Evolutionary conservation across 2,797 vertebrate genomes (phyloP).

Genomic region (Halcyon chelicuti): DNA sequence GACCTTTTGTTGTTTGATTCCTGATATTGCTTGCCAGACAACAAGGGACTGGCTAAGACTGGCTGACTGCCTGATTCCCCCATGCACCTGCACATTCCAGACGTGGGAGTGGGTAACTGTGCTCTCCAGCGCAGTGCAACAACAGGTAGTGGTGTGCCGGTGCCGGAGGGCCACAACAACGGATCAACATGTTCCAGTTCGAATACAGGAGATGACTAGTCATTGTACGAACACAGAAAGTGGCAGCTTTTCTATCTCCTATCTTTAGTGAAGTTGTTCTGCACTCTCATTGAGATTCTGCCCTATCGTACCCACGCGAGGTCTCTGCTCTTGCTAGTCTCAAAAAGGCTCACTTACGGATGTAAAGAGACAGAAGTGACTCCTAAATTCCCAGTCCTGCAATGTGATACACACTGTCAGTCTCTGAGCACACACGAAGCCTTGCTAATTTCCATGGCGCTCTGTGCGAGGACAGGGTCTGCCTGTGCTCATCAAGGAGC

Average conservation of each 20-base stretch:
- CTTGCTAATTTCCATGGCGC: neutral
- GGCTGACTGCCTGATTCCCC: too few relatives aligned
- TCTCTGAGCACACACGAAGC: neutral
- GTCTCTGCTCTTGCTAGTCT: neutral
- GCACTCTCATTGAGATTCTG: neutral
- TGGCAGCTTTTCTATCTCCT: conserved; percentile 5
- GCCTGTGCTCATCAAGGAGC: conserved; percentile 11
- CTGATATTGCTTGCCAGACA: too few relatives aligned
- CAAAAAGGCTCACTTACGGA: neutral
- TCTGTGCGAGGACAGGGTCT: conserved; percentile 25
- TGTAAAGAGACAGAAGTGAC: neutral
- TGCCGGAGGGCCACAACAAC: too few relatives aligned
- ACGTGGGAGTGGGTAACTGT: too few relatives aligned
- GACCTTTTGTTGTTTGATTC: too few relatives aligned
- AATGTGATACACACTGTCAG: neutral
- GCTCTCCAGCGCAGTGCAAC: too few relatives aligned
- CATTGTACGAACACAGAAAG: neutral
- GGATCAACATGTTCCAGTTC: too few relatives aligned
- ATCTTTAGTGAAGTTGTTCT: neutral
- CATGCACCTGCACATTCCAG: too few relatives aligned
- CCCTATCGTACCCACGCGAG: neutral
- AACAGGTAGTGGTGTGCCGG: too few relatives aligned
- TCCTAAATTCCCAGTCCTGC: neutral
- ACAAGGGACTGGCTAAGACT: too few relatives aligned
- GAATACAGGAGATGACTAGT: neutral